phyloP scores from a whole-genome alignment of 2,888 invertebrate genomes.

The Phanerotoma sp. region DNA sequence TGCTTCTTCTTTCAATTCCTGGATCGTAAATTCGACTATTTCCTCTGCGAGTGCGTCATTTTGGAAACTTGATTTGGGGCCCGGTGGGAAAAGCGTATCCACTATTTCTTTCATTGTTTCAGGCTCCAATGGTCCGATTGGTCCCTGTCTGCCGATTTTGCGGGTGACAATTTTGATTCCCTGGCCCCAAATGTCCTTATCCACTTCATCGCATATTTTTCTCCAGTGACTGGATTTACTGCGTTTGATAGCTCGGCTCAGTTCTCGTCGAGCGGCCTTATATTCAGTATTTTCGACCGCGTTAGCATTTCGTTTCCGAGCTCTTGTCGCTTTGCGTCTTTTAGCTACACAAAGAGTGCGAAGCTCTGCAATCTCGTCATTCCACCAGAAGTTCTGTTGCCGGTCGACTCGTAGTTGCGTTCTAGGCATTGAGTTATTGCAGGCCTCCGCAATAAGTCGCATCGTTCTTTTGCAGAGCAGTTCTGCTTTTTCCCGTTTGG shows the following conservation, averaged over 20 bases:
- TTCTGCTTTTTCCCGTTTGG: background rate
- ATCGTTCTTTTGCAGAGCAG: background rate
- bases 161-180: constrained; percentile 34
- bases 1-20: too few relatives aligned
- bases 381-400: constrained; percentile 36
- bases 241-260: constrained; percentile 11
- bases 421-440: constrained; percentile 9
- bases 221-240: constrained; percentile 32
- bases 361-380: constrained; percentile 31
- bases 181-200: constrained; percentile 33
- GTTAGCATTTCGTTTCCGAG: background rate
- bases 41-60: too few relatives aligned
- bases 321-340: constrained; percentile 23
- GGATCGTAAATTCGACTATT: too few relatives aligned
- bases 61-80: too few relatives aligned
- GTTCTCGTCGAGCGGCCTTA: constrained; percentile 16
- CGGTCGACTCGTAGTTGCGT: background rate
- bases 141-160: constrained; percentile 6
- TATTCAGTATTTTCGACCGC: background rate
- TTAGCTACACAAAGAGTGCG: constrained; percentile 23
- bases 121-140: background rate
- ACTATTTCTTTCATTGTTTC: constrained; percentile 2
- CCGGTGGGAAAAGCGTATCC: background rate
- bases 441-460: background rate
- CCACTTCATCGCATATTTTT: constrained; percentile 30